These are phyloP conservation scores for Hyperoplus lanceolatus DNA, from an alignment of 2,797 vertebrate species.

Conservation along the genomic window DNA sequence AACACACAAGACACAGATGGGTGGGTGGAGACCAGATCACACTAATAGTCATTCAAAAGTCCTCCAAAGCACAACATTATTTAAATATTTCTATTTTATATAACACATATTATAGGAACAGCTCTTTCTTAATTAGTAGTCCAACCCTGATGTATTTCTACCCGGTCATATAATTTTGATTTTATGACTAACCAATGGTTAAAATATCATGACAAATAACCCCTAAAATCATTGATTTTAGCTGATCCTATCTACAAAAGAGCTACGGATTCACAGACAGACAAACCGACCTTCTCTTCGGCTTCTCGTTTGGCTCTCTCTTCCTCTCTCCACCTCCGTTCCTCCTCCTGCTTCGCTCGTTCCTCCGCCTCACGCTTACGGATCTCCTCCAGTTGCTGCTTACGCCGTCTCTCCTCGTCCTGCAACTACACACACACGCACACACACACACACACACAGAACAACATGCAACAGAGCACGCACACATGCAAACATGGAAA, in stretches of 20 bases:
- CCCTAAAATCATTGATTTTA: neutral
- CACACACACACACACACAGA: slow-evolving; percentile 35
- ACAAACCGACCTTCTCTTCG: slow-evolving; percentile 93
- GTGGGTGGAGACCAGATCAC: slow-evolving; percentile 42
- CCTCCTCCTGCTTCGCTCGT: slow-evolving; percentile 92
- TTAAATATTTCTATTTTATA: neutral
- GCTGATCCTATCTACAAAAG: neutral
- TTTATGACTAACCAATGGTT: neutral
- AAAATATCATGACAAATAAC: neutral
- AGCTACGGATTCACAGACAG: slow-evolving; percentile 10
- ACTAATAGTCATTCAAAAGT: slow-evolving; percentile 56
- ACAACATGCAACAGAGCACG: slow-evolving; percentile 39
- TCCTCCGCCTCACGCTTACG: slow-evolving; percentile 95
- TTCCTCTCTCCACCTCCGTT: slow-evolving; percentile 93
- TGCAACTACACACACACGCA: slow-evolving; percentile 88
- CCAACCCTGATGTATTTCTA: neutral
- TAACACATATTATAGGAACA: neutral
- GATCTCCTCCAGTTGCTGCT: slow-evolving; percentile 97
- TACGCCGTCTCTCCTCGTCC: slow-evolving; percentile 96
- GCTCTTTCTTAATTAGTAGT: neutral
- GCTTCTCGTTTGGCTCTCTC: slow-evolving; percentile 90
- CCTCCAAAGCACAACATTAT: neutral
- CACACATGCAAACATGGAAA: slow-evolving; percentile 37
- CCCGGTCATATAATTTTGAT: neutral
- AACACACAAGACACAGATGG: slow-evolving; percentile 23